Conservation (phyloP, 1,140 invertebrate species). For the Sinella curviseta region DNA sequence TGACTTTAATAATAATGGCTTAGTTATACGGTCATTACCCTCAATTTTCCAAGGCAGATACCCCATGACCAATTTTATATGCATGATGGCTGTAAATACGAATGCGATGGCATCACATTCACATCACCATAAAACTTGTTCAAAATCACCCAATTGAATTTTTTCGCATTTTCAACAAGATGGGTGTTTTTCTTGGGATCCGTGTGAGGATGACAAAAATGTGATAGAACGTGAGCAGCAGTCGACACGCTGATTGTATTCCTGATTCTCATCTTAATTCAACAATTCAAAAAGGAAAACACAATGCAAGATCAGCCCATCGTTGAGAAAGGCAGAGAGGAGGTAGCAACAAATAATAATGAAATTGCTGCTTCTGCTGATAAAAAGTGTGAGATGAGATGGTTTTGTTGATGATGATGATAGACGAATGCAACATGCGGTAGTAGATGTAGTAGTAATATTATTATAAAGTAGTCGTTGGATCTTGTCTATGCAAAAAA, state of each 20-base stretch:
- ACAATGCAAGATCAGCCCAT: too few species aligned
- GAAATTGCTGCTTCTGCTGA: not conserved
- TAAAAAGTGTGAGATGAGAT: not conserved
- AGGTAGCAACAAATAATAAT: not conserved
- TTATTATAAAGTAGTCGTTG: too few species aligned
- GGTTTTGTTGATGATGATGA: not conserved
- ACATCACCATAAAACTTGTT: too few species aligned
- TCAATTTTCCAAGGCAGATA: not conserved
- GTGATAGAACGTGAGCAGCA: slow-evolving; percentile 1
- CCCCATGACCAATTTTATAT: slow-evolving; percentile 7
- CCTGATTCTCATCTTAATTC: slow-evolving; percentile 1
- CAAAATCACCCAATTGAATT: slow-evolving; percentile 9
- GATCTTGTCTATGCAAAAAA: too few species aligned
- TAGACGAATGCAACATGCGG: not conserved
- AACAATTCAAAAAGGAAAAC: not conserved
- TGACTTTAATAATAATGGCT: not conserved
- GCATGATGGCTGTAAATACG: not conserved
- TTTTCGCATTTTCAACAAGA: not conserved
- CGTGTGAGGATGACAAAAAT: not conserved
- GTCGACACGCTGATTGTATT: not conserved
- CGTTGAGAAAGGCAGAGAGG: not conserved
- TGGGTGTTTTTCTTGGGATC: not conserved
- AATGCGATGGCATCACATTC: too few species aligned
- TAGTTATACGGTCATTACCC: not conserved
- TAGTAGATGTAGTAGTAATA: too few species aligned